Evolutionary conservation across 1,140 invertebrate genomes (phyloP), one percentile per base, ranked within the genome.

Genomic region (Drosophila takahashii): DNA sequence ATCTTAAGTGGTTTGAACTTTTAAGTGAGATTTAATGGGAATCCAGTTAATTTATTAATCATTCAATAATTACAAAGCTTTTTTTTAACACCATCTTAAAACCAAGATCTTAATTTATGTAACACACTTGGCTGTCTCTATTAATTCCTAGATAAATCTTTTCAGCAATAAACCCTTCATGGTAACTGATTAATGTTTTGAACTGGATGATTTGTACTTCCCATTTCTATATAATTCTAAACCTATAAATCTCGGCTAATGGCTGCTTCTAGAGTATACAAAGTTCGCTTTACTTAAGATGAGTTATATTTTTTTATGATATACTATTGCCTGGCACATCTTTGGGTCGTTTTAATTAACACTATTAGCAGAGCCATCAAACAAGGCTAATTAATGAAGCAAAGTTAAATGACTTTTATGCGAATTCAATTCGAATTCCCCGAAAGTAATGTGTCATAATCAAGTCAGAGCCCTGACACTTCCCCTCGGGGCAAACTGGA

Each of bases 321-420:
- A 8, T 61, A 34, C n/a, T 47, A 56, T 47, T 26, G 22, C 50
- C 57, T 42, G 9, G 54, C 34, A 51, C 61, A 34, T 53, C 45
- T 60, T 74, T 74, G 66, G 59, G 54, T 41, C 45, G 54, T 37
- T 77, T 81, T 60, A 71, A 81, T 87, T 87, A 74, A 54, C 64
- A 50, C 47, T 44, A 59, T 70, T 75, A 62, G 57, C 41, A 13
- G 6, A 34, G 36, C 45, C 50, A 66, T 70, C 51, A 22, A 54
- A 52, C 27, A 50, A 54, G 34, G 52, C 54, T 64, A 64, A 75
- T 65, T 60, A 87, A 85, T 64, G 56, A 75, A 58, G 50, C 60
- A 44, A 51, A 66, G 48, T 64, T 50, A 66, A 78, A 70, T 62
- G 44, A 57, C 60, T 36, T n/a, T 51, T 53, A 47, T 54, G 5